Evolutionary conservation across 2,797 vertebrate species (phyloP).

Genomic region (Acanthurus leucopareius): DNA sequence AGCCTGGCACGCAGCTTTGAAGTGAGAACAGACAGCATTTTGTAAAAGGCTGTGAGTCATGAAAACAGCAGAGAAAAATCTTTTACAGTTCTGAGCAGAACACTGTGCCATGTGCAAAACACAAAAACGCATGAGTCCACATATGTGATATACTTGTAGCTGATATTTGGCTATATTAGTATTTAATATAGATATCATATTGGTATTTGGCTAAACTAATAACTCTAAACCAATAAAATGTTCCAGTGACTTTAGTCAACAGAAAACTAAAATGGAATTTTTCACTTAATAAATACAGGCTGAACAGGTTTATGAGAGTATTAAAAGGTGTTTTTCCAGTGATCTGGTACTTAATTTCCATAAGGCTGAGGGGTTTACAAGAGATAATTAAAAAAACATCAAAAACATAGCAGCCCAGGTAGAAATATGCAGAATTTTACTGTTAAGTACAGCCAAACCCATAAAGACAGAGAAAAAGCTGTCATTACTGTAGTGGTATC

Average conservation of each 20-base stretch:
- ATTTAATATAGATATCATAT: too few relatives aligned
- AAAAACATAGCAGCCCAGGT: background rate
- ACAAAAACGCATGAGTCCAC: background rate
- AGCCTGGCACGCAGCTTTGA: slow-evolving; percentile 59
- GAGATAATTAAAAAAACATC: background rate
- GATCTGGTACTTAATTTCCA: background rate
- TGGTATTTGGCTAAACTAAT: background rate
- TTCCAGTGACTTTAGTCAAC: slow-evolving; percentile 4
- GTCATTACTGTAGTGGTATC: background rate
- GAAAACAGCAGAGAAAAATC: slow-evolving; percentile 31
- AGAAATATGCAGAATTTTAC: background rate
- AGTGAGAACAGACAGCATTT: slow-evolving; percentile 68
- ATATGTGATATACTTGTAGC: background rate
- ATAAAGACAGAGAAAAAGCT: background rate
- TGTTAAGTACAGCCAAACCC: background rate
- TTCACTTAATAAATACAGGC: background rate
- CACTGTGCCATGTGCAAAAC: background rate
- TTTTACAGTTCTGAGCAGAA: slow-evolving; percentile 12
- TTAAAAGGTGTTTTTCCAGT: background rate
- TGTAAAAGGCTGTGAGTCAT: slow-evolving; percentile 57
- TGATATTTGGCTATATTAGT: background rate
- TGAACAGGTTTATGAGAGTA: background rate
- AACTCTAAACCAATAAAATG: slow-evolving; percentile 2
- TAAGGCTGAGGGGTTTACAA: slow-evolving; percentile 10
- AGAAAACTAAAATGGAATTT: background rate